phyloP scores from a whole-genome alignment of 2,113 vertebrate genomes.

The Pelecanoides urinatrix region DNA sequence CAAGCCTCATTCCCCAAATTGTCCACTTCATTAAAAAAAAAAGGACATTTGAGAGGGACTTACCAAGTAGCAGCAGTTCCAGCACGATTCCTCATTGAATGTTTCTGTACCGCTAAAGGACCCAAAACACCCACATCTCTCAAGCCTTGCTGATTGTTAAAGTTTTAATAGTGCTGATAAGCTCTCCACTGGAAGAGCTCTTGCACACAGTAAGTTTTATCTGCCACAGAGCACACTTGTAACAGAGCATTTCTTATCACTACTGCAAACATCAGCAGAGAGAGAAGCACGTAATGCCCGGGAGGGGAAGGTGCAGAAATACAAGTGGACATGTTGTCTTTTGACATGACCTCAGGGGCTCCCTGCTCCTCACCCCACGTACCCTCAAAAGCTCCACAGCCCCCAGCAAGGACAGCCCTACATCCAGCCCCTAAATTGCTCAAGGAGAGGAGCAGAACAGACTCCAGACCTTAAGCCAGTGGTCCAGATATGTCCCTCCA shows the following conservation, averaged over 20 bases:
- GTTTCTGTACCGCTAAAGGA: neutral
- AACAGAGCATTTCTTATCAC: neutral
- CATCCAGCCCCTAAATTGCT: neutral
- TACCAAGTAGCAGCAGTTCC: neutral
- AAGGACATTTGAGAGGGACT: neutral
- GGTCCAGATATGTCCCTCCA: neutral
- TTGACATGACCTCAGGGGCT: neutral
- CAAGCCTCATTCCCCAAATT: neutral
- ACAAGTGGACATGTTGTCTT: rapidly evolving
- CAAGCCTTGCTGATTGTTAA: neutral
- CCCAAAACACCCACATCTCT: neutral
- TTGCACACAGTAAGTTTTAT: neutral
- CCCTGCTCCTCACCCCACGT: neutral
- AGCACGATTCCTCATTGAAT: neutral
- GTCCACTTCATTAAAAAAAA: neutral
- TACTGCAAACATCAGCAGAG: neutral
- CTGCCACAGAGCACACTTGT: neutral
- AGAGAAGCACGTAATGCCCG: neutral
- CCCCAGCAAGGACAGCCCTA: neutral
- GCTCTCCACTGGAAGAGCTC: neutral
- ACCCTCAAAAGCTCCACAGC: neutral
- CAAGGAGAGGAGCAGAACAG: neutral
- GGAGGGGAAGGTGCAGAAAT: neutral
- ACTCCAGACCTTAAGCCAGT: neutral
- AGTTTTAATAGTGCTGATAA: neutral